phyloP scores from a whole-genome alignment of 2,113 vertebrate species.

The Marcusenius ussheri region DNA sequence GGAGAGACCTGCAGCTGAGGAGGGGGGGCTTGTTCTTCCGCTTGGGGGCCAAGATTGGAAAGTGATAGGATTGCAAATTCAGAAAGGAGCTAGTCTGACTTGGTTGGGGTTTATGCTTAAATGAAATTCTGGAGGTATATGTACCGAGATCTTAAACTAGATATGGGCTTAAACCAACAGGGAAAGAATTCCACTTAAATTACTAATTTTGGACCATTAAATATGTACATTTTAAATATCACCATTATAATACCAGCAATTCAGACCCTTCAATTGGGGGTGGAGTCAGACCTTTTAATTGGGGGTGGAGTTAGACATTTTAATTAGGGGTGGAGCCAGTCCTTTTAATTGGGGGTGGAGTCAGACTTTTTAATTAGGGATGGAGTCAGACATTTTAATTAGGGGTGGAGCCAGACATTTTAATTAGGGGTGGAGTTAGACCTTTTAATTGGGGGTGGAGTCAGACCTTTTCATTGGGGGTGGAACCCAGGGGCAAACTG shows the following conservation, averaged over 20 bases:
- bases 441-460: not conserved
- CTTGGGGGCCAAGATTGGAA: not conserved
- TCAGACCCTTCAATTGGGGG: too few relatives aligned
- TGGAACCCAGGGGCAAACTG: not conserved
- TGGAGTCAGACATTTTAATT: not conserved
- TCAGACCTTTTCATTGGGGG: not conserved
- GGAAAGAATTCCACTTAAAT: not conserved
- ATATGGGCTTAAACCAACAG: not conserved
- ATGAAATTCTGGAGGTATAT: not conserved
- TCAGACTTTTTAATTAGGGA: not conserved
- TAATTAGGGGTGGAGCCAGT: not conserved
- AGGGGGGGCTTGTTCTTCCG: not conserved
- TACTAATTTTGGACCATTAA: not conserved
- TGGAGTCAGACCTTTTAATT: not conserved
- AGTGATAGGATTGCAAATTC: not conserved
- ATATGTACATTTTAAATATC: not conserved
- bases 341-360: not conserved
- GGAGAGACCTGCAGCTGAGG: not conserved
- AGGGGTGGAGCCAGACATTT: too few relatives aligned
- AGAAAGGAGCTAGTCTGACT: not conserved
- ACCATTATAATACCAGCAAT: not conserved
- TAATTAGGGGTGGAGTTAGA: not conserved
- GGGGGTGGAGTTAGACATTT: not conserved
- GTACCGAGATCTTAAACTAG: not conserved
- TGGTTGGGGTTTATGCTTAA: not conserved